These are phyloP conservation scores for Tetraodon nigroviridis DNA, from an alignment of 2,113 vertebrate species.

Conservation along the genomic window DNA sequence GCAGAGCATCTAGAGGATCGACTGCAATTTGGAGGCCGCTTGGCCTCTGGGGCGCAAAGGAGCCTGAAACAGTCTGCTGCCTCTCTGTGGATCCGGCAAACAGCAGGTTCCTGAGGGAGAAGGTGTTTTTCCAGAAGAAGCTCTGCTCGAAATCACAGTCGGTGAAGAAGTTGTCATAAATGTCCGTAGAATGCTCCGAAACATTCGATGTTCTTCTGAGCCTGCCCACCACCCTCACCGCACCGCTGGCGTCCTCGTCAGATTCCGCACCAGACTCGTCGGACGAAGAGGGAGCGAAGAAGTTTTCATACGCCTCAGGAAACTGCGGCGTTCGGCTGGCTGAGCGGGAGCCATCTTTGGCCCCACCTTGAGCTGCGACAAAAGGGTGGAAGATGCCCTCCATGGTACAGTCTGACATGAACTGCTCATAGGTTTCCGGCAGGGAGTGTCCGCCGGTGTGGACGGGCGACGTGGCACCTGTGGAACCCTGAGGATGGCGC, in stretches of 20 bases:
- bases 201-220: slow-evolving; percentile 15
- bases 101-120: slow-evolving; percentile 67
- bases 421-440: slow-evolving; percentile 84
- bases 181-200: slow-evolving; percentile 52
- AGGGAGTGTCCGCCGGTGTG: slow-evolving; percentile 67
- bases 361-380: slow-evolving; percentile 14
- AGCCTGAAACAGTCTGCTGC: slow-evolving; percentile 8
- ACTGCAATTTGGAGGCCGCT: slow-evolving; percentile 8
- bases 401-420: slow-evolving; percentile 80
- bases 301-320: slow-evolving; percentile 86
- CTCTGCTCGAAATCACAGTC: slow-evolving; percentile 50
- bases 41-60: slow-evolving; percentile 24
- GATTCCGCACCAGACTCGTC: slow-evolving; percentile 60
- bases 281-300: slow-evolving; percentile 74
- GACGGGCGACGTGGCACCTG: slow-evolving; percentile 21
- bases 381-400: slow-evolving; percentile 63
- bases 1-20: slow-evolving; percentile 23
- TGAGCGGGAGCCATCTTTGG: slow-evolving; percentile 45
- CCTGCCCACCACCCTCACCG: slow-evolving; percentile 58
- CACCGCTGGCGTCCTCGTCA: slow-evolving; percentile 38
- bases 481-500: slow-evolving; percentile 15
- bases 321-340: slow-evolving; percentile 64
- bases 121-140: slow-evolving; percentile 63
- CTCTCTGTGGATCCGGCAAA: slow-evolving; percentile 23
- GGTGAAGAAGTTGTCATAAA: slow-evolving; percentile 75